phyloP scores from a whole-genome alignment of 2,888 invertebrate genomes.

The Microchrysa polita region DNA sequence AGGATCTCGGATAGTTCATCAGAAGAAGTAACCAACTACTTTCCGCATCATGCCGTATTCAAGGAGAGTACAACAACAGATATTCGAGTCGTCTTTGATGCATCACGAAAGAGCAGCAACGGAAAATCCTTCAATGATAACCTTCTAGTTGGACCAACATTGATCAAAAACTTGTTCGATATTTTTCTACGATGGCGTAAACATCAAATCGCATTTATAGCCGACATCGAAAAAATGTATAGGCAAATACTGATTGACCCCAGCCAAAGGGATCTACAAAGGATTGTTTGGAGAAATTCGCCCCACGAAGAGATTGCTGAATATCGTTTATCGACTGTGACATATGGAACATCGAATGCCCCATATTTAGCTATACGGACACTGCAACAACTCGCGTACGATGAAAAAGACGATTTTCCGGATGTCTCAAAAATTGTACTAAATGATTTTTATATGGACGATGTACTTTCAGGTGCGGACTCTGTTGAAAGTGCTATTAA shows the following conservation, averaged over 20 bases:
- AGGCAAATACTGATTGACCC: not conserved
- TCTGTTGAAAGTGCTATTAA: too few species aligned
- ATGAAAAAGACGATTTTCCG: too few species aligned
- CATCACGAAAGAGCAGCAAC: not conserved
- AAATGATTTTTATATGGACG: too few species aligned
- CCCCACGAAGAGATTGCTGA: not conserved
- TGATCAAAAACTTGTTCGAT: not conserved
- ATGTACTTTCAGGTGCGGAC: too few species aligned
- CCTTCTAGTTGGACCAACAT: not conserved
- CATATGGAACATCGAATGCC: not conserved
- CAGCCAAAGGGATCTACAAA: not conserved
- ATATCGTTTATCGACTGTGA: not conserved
- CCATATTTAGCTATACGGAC: too few species aligned
- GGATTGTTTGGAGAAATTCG: not conserved
- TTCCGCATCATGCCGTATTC: constrained; percentile 10
- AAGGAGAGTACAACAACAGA: constrained; percentile 7
- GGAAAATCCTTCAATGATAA: constrained; percentile 8
- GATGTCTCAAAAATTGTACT: too few species aligned
- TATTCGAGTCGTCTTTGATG: constrained; percentile 17
- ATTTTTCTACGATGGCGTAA: too few species aligned
- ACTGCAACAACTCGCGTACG: too few species aligned
- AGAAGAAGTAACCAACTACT: not conserved
- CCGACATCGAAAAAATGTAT: too few species aligned
- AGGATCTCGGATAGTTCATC: not conserved
- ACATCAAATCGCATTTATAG: too few species aligned